Conservation (phyloP, 2,797 vertebrate genomes). For the Bovichtus diacanthus region DNA sequence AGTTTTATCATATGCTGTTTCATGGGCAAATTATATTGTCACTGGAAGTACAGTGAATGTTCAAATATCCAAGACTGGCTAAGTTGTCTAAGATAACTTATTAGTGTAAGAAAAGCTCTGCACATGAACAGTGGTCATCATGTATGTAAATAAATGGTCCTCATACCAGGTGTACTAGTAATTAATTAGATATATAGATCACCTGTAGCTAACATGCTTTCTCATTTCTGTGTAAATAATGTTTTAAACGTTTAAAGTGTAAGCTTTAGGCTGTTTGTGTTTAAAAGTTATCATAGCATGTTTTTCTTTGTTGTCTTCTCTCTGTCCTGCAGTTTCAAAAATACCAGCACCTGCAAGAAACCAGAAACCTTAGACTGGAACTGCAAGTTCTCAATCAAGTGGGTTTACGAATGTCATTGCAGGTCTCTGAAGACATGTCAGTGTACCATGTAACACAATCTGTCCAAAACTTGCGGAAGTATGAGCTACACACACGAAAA, state of each 20-base stretch:
- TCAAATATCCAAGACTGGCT: background rate
- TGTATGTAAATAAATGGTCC: constrained; percentile 11
- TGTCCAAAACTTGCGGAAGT: background rate
- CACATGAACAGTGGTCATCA: constrained; percentile 59
- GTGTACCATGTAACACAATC: background rate
- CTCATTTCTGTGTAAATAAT: background rate
- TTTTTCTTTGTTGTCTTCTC: constrained; percentile 6
- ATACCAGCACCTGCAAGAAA: constrained; percentile 40
- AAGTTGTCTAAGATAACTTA: constrained; percentile 23
- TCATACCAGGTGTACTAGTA: too few relatives aligned
- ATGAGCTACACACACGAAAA: background rate
- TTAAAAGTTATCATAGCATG: background rate
- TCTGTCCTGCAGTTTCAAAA: constrained; percentile 50
- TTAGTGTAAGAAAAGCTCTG: constrained; percentile 82
- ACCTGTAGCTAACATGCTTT: background rate
- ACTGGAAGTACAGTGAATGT: background rate
- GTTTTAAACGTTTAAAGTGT: background rate
- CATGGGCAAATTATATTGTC: background rate
- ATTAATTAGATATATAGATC: background rate
- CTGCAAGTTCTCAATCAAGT: constrained; percentile 35
- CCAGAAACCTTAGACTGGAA: constrained; percentile 51
- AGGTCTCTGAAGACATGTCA: background rate
- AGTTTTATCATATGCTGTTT: too few relatives aligned
- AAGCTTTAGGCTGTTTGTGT: background rate
- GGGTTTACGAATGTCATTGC: constrained; percentile 3